Base-by-base conservation (phyloP, 1,140 invertebrate genomes). In the Stegodyphus mimosarum region DNA sequence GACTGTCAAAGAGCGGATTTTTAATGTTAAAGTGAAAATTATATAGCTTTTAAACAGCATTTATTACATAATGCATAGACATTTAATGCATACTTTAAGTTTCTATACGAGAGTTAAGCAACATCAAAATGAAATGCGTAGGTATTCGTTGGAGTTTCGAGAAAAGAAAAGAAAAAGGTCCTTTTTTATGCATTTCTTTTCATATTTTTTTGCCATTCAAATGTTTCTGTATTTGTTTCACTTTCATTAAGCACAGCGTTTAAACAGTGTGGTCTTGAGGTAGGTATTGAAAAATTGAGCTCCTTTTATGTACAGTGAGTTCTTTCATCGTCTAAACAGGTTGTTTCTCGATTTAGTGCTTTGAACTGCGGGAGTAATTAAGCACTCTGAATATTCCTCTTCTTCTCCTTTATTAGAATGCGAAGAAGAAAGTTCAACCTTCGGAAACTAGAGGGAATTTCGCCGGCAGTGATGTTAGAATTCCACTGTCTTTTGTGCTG, bases 301-400 rank as follows among this genome's bases (percentile, higher is more conserved):
- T 67, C 64, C 81, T 84, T 74, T 84, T 84, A 81, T 76, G 81
- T 52, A 48, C 18, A 63, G 33, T 74, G 50, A 52, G 60, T 60
- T 67, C 64, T 84, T 84, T 84, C 81, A 84, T 84, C 81, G 15
- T 83, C 48, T 84, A 84, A 76, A 84, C 81, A 76, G 73, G 81
- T 84, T 84, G 81, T 84, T 84, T 76, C 81, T 70, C 72, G 81
- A 84, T 84, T 76, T 84, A 76, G 81, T 71, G 81, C 81, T 84
- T 84, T 84, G 81, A 84, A 84, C 81, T 84, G 63, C 33, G 51
- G 63, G 17, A 84, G 78, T 84, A 84, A 84, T 84, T 84, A 84
- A 84, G 81, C 81, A 75, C 64, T 75, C 33, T 84, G 72, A 84
- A 84, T 84, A 69, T 76, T 70, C 48, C 78, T 48, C 78, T 81